Percentiles rank a stretch among this genome's conserved stretches.
phyloP scores from a whole-genome alignment of 2,113 vertebrate genomes.

The Chaetodon auriga region DNA sequence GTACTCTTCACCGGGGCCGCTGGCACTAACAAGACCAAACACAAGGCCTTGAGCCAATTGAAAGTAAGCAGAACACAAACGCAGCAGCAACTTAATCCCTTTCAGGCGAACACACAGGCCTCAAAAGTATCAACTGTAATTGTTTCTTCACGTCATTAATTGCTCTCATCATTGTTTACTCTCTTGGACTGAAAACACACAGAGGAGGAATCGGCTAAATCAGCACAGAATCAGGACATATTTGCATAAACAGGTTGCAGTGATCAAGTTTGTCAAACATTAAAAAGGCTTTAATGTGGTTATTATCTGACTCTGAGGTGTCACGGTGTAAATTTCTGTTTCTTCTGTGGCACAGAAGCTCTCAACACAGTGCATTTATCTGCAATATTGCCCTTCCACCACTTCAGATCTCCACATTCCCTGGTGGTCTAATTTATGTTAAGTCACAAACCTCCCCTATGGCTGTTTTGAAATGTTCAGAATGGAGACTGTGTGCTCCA shows the following conservation, averaged over 20 bases:
- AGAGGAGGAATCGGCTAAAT: conserved; percentile 17
- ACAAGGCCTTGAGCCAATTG: conserved; percentile 74
- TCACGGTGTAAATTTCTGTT: conserved; percentile 52
- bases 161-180: conserved; percentile 57
- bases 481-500: conserved; percentile 83
- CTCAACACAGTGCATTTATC: conserved; percentile 74
- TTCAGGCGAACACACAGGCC: conserved; percentile 59
- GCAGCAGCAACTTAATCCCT: conserved; percentile 70
- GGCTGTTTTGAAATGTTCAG: conserved; percentile 87
- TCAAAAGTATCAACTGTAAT: conserved; percentile 64
- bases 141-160: conserved; percentile 72
- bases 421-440: conserved; percentile 91
- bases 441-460: conserved; percentile 88
- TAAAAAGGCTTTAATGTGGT: conserved; percentile 51
- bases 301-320: conserved; percentile 50
- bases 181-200: conserved; percentile 45
- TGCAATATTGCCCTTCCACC: conserved; percentile 82
- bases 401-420: conserved; percentile 84
- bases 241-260: conserved; percentile 25
- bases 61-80: conserved; percentile 78
- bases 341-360: conserved; percentile 57
- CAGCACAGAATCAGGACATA: neutral
- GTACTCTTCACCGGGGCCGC: conserved; percentile 76
- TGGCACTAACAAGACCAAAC: conserved; percentile 77
- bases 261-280: conserved; percentile 45